Evolutionary conservation across 2,113 vertebrate genomes (phyloP), one percentile per base, ranked within the genome.

Genomic region (Riparia riparia): DNA sequence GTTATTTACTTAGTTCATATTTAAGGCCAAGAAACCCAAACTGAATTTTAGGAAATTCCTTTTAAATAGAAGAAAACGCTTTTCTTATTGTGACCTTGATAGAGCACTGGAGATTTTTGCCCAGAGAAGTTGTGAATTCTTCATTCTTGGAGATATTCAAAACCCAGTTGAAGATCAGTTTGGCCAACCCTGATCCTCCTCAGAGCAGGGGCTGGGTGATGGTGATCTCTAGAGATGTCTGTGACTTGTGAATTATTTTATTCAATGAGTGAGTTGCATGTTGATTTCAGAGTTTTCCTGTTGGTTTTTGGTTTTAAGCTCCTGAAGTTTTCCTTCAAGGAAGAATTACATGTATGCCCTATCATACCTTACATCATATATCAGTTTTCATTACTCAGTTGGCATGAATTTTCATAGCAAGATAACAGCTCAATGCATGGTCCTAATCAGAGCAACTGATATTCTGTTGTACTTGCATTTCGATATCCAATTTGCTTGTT

Each of bases 1-100:
- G 10, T 77, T 91, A 70, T 86, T 93, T 89, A 58, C 31, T 86
- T 89, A 79, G 32, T 8, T 82, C 21, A 14, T 51, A 70, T 86
- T 89, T 86, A 24, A 73, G 47, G 37, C 34, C 42, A 78, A 81
- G 26, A 73, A 16, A 2, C 20, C 76, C 16, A 66, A 70, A 44
- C 2, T 57, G 37, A 86, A 84, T 32, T 34, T 9, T 3, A 44
- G 39, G 14, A 84, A 93, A 74, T 56, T 51, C 25, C 22, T 68
- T 74, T 77, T 60, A 50, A 95, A 81, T 3, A 34, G 32, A 80
- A 57, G 11, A 65, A 72, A 61, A 32, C 6, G 12, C 1, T 57
- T 72, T 64, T 86, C 51, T 63, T 54, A 12, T 14, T 44, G 8
- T 64, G n/a, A 77, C 37, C 19, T 18, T 74, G 8, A 24, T n/a